Evolutionary conservation across 2,888 invertebrate species (phyloP).

Genomic region (Poecilus cupreus): DNA sequence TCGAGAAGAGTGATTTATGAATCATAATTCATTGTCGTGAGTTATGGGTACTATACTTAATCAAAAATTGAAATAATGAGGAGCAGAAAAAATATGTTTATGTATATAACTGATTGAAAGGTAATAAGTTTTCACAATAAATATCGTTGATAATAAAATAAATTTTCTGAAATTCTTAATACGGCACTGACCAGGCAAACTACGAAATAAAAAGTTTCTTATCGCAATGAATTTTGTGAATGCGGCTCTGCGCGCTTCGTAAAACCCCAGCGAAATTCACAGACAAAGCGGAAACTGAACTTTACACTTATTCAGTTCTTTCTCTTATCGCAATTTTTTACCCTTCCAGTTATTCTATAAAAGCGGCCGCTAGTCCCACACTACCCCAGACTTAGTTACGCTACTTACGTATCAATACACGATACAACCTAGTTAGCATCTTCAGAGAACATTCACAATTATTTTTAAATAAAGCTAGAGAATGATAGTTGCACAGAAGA

Average conservation of each 20-base stretch:
- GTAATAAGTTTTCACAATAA: too few relatives aligned
- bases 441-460: neutral
- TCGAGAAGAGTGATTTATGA: too few relatives aligned
- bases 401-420: neutral
- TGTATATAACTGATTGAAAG: too few relatives aligned
- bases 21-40: too few relatives aligned
- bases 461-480: neutral
- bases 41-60: too few relatives aligned
- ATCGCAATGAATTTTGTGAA: neutral
- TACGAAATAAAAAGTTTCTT: neutral
- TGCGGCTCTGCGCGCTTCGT: conserved; percentile 13
- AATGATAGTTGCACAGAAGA: neutral
- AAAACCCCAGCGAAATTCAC: conserved; percentile 47
- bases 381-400: neutral
- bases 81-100: too few relatives aligned
- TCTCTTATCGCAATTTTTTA: conserved; percentile 13
- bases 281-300: conserved; percentile 44
- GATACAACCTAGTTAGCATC: neutral
- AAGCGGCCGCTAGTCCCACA: neutral
- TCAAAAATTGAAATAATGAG: too few relatives aligned
- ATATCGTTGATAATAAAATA: too few relatives aligned
- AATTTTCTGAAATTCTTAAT: too few relatives aligned
- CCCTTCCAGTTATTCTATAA: conserved; percentile 10
- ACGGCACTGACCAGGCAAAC: too few relatives aligned
- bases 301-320: conserved; percentile 12